A percentile compares a stretch with the other conserved stretches of the same genome.
Conservation (phyloP, 2,797 vertebrate genomes). For the Adrianichthys oophorus region DNA sequence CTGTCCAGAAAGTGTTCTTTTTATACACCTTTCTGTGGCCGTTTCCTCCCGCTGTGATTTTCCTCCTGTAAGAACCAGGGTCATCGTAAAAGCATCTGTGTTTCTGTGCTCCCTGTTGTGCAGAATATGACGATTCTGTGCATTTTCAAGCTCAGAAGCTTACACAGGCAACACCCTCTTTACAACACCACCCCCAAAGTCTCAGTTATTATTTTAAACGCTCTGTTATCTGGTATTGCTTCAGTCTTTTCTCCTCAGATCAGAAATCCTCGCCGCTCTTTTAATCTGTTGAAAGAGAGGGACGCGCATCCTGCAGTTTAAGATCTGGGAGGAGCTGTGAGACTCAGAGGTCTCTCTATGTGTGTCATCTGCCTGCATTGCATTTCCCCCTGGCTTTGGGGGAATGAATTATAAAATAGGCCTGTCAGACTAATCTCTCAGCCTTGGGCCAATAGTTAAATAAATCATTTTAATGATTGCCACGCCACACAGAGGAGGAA, state of each 20-base stretch:
- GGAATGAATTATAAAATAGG: constrained; percentile 80
- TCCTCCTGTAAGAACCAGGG: constrained; percentile 57
- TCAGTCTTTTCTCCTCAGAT: constrained; percentile 55
- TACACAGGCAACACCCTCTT: constrained; percentile 39
- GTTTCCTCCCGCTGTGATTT: constrained; percentile 50
- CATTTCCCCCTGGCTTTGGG: constrained; percentile 70
- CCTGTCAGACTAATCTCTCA: constrained; percentile 80
- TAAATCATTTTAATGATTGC: constrained; percentile 80
- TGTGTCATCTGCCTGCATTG: constrained; percentile 71
- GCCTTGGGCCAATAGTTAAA: constrained; percentile 78
- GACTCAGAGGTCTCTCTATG: constrained; percentile 60
- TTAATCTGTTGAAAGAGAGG: constrained; percentile 68
- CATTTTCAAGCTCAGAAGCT: constrained; percentile 35
- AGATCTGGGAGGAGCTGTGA: constrained; percentile 51
- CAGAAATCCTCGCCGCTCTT: constrained; percentile 56
- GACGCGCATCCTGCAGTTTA: constrained; percentile 67
- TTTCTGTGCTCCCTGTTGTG: constrained; percentile 49
- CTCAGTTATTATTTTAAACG: constrained; percentile 37
- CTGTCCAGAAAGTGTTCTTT: constrained; percentile 54
- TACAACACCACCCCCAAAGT: constrained; percentile 33
- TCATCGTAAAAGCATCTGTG: constrained; percentile 63
- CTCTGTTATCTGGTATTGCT: constrained; percentile 51
- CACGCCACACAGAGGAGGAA: constrained; percentile 58
- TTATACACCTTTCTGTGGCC: constrained; percentile 36
- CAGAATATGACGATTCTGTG: constrained; percentile 54